Conservation (phyloP, 2,797 vertebrate genomes). For the Petrocephalus sullivani region DNA sequence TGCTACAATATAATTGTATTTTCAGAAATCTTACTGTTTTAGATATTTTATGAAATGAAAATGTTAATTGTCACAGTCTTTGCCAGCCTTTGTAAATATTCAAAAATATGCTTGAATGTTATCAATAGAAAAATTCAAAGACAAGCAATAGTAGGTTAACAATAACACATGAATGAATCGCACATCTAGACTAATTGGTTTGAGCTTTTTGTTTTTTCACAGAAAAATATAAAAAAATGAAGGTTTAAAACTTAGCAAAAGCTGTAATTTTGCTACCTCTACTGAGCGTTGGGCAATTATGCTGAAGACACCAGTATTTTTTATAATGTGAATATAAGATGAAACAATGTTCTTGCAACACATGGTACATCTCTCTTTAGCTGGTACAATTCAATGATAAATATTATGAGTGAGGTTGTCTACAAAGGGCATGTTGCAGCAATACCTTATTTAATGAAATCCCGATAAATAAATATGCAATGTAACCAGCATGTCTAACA, state of each 20-base stretch:
- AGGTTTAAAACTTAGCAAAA: not conserved
- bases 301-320: not conserved
- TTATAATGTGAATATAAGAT: not conserved
- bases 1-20: not conserved
- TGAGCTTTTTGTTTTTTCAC: not conserved
- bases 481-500: constrained; percentile 30
- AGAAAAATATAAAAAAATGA: not conserved
- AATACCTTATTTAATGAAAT: constrained; percentile 20
- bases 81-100: not conserved
- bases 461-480: constrained; percentile 27
- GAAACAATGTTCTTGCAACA: not conserved
- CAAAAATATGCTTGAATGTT: not conserved
- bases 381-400: not conserved
- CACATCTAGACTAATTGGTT: not conserved
- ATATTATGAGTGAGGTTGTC: constrained; percentile 43
- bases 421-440: constrained; percentile 27
- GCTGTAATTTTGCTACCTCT: not conserved
- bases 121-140: not conserved
- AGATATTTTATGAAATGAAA: not conserved
- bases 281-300: not conserved
- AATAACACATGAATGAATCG: not conserved
- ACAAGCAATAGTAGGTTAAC: not conserved
- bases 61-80: not conserved
- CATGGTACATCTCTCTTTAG: not conserved
- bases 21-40: not conserved